Conservation (phyloP, 2,113 vertebrate species). For the Anoplopoma fimbria region DNA sequence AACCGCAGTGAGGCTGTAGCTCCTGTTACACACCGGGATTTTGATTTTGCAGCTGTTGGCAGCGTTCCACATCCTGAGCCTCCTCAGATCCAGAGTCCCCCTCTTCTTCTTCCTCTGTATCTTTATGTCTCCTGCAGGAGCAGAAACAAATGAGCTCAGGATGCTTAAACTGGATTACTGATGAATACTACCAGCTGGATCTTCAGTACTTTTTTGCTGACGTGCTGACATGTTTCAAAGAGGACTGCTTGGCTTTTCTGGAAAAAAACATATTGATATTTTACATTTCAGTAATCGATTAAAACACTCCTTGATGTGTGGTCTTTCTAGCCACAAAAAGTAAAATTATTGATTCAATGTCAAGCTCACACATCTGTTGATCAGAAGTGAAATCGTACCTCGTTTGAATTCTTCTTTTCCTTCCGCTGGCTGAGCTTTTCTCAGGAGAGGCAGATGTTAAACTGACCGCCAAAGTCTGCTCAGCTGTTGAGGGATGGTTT, state of each 20-base stretch:
- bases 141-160: background rate
- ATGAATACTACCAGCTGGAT: background rate
- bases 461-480: background rate
- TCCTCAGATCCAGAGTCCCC: constrained; percentile 27
- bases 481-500: constrained; percentile 3
- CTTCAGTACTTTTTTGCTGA: constrained; percentile 70
- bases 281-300: background rate
- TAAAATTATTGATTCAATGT: background rate
- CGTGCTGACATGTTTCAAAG: constrained; percentile 48
- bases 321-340: background rate
- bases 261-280: constrained; percentile 15
- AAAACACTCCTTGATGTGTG: background rate
- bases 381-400: constrained; percentile 36
- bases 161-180: background rate
- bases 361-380: background rate
- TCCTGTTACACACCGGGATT: constrained; percentile 38
- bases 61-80: constrained; percentile 12
- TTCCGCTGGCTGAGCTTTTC: background rate
- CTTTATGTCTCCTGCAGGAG: constrained; percentile 35
- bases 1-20: background rate
- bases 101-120: constrained; percentile 17
- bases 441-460: constrained; percentile 13
- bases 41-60: background rate
- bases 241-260: constrained; percentile 43
- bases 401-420: constrained; percentile 50